Evolutionary conservation across 2,113 vertebrate genomes (phyloP).

Genomic region (Perca flavescens): DNA sequence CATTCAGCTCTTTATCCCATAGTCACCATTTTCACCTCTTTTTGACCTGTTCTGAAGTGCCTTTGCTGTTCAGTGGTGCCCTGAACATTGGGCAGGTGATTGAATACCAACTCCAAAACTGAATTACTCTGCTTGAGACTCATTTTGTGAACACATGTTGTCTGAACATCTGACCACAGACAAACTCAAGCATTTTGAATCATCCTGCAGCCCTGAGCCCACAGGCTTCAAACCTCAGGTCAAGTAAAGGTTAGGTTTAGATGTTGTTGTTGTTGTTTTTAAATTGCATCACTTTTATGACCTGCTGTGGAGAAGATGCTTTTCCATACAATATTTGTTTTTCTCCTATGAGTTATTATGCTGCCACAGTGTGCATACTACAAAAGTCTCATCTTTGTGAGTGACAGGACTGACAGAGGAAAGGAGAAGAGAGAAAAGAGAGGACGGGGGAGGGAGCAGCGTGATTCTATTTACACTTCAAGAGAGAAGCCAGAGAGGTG

Average conservation of each 20-base stretch:
- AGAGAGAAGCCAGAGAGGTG: slow-evolving; percentile 74
- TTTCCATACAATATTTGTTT: slow-evolving; percentile 25
- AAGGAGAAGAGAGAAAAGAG: slow-evolving; percentile 39
- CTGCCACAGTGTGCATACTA: slow-evolving; percentile 25
- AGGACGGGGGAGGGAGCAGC: slow-evolving; percentile 57
- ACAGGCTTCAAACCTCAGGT: slow-evolving; percentile 36
- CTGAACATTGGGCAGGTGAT: slow-evolving; percentile 35
- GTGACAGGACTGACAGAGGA: slow-evolving; percentile 61
- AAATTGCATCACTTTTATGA: slow-evolving; percentile 24
- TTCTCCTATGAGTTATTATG: slow-evolving; percentile 39
- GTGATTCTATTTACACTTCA: slow-evolving; percentile 84
- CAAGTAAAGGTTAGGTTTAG: slow-evolving; percentile 44
- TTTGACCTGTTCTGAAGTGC: slow-evolving; percentile 50
- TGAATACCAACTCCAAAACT: slow-evolving; percentile 51
- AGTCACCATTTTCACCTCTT: slow-evolving; percentile 47
- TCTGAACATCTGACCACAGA: slow-evolving; percentile 18
- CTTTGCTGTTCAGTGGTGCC: slow-evolving; percentile 39
- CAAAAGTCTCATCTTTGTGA: slow-evolving; percentile 63
- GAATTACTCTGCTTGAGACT: slow-evolving; percentile 46
- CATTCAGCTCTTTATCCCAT: slow-evolving; percentile 25
- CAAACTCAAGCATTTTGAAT: slow-evolving; percentile 2
- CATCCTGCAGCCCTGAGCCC: slow-evolving; percentile 6
- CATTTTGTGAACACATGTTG: slow-evolving; percentile 44
- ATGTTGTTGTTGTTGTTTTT: not conserved
- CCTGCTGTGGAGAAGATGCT: slow-evolving; percentile 7